Conservation (phyloP, 1,140 invertebrate species). For the Drosophila kohkoa region DNA sequence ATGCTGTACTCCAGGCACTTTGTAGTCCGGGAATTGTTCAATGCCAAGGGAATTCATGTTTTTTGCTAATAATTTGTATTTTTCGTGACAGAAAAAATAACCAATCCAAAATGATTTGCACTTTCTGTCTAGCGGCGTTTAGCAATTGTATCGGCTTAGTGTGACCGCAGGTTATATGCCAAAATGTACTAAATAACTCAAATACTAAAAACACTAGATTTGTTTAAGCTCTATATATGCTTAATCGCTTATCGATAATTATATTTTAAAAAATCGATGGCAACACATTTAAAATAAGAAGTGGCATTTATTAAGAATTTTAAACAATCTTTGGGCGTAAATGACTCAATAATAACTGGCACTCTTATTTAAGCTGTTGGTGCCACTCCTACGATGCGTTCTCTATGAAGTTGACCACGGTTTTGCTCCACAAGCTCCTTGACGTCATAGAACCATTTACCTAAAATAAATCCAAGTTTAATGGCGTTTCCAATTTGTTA, state of each 20-base stretch:
- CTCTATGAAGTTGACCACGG: slow-evolving; percentile 82
- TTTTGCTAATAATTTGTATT: slow-evolving; percentile 36
- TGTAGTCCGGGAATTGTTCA: slow-evolving; percentile 89
- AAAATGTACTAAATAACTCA: not conserved
- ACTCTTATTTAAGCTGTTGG: slow-evolving; percentile 25
- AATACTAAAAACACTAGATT: not conserved
- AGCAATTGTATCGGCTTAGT: slow-evolving; percentile 20
- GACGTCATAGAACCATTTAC: slow-evolving; percentile 86
- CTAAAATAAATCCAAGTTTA: slow-evolving; percentile 35
- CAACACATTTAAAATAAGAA: not conserved
- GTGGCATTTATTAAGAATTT: slow-evolving; percentile 48
- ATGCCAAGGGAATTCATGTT: slow-evolving; percentile 61
- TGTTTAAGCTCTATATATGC: no score
- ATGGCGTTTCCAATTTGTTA: not conserved
- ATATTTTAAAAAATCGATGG: no score
- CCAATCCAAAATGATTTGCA: slow-evolving; percentile 73
- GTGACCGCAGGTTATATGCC: not conserved
- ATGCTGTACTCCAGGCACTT: slow-evolving; percentile 87
- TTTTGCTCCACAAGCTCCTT: slow-evolving; percentile 86
- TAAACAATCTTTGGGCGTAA: slow-evolving; percentile 56
- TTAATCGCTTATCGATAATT: no score
- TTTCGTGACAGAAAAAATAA: slow-evolving; percentile 32
- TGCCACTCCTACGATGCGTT: slow-evolving; percentile 58
- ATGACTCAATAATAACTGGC: slow-evolving; percentile 12
- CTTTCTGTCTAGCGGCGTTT: slow-evolving; percentile 65